Base-by-base conservation (phyloP, 92 coral and sea anemone species). In the Phenganax stokvisi region DNA sequence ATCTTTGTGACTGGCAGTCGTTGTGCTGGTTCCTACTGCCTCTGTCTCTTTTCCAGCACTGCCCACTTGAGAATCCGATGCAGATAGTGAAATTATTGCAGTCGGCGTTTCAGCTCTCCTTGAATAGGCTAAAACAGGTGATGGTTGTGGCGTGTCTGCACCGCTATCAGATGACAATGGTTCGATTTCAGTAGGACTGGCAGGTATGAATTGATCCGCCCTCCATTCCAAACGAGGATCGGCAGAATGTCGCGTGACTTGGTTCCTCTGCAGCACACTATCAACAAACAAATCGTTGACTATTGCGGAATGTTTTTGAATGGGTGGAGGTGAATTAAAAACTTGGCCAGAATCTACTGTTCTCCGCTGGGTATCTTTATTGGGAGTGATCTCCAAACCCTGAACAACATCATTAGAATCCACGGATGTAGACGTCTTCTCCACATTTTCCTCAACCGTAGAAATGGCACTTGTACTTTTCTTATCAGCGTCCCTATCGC, bases 221-320 rank as follows among this genome's bases (percentile, higher is more conserved):
- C 51, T 56, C 47, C 59, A 28, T n/a, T 37, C 73, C 44, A 79
- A 54, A 79, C 83, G 83, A 65, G 83, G 83, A 64, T 79, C 83
- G 52, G 17, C 8, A 51, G 63, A 79, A 79, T 79, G 74, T 20
- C 83, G 68, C 3, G 74, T 79, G 12, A 79, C 51, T 20, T 44
- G 8, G 54, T 54, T 65, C n/a, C 51, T 76, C 6, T 8, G 56
- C n/a, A 54, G 51, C 47, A 31, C 81, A 10, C 44, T n/a, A 44
- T 20, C 47, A 12, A 25, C 56, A 25, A 29, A 63, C 54, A 37
- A 6, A 16, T 28, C 55, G 53, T 79, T 74, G 20, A 65, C 68
- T 13, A 65, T 28, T 17, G 74, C 52, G 3, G 60, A 51, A 8
- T 79, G 83, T 17, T 51, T 79, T 65, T 47, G 83, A 67, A 79